These are phyloP conservation scores for Sebastes schlegelii DNA, from an alignment of 2,113 vertebrate species.

Conservation along the genomic window DNA sequence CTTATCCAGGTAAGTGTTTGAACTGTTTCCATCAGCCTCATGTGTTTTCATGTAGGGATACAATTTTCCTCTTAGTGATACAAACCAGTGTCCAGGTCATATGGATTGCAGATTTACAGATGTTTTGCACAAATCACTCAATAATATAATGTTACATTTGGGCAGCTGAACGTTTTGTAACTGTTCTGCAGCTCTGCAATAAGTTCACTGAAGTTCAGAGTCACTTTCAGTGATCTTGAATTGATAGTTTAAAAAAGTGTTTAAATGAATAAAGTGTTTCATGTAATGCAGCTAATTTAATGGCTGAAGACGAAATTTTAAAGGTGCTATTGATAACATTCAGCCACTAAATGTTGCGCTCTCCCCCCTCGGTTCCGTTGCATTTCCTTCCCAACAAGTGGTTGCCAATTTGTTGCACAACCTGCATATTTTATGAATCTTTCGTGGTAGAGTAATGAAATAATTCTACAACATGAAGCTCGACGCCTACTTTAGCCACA, in stretches of 20 bases:
- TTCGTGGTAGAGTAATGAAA: too few species aligned
- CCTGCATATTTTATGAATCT: too few species aligned
- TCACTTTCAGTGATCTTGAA: neutral
- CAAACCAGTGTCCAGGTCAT: slow-evolving; percentile 5
- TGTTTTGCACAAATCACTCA: slow-evolving; percentile 31
- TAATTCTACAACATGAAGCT: too few species aligned
- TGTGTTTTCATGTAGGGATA: slow-evolving; percentile 19
- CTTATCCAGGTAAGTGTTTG: slow-evolving; percentile 79
- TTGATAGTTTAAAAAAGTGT: neutral
- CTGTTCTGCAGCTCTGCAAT: neutral
- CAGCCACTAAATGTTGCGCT: too few species aligned
- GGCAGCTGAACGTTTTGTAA: neutral
- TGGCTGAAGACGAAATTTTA: too few species aligned
- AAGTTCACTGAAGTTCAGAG: neutral
- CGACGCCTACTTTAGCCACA: too few species aligned
- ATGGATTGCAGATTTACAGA: slow-evolving; percentile 29
- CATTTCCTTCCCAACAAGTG: too few species aligned
- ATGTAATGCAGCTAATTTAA: neutral
- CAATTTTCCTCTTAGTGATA: neutral
- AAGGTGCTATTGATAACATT: too few species aligned
- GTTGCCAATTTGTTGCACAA: too few species aligned
- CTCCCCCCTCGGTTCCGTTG: too few species aligned
- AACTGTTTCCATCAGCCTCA: neutral
- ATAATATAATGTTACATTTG: neutral
- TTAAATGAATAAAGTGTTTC: too few species aligned